Percentiles rank a stretch among this genome's conserved stretches.
These are phyloP conservation scores for Drosophila sucinea DNA, from an alignment of 1,140 invertebrate species.

Conservation along the genomic window DNA sequence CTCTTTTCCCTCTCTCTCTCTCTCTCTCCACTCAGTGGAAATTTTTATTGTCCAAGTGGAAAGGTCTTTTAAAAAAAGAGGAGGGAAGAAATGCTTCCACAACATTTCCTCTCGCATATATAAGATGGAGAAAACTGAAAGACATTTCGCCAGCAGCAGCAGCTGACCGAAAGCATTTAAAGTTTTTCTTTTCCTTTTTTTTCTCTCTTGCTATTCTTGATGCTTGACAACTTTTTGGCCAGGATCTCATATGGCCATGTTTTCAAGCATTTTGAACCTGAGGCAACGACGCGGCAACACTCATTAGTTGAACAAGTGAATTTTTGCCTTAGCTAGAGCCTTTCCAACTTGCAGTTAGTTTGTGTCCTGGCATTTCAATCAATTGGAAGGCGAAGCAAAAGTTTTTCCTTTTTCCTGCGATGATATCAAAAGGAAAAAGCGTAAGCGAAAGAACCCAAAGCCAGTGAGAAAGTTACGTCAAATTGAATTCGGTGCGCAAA, in stretches of 20 bases:
- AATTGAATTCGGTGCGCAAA: constrained; percentile 72
- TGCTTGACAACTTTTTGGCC: constrained; percentile 58
- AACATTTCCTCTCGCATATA: constrained; percentile 48
- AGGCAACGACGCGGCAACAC: constrained; percentile 45
- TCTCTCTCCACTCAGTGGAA: not conserved
- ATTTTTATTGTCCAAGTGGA: not conserved
- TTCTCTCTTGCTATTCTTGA: constrained; percentile 33
- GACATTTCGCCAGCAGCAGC: constrained; percentile 41
- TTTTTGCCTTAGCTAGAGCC: constrained; percentile 46
- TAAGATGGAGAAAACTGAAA: not conserved
- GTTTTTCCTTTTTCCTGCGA: constrained; percentile 36
- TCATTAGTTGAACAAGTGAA: constrained; percentile 75
- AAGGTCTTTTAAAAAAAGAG: constrained; percentile 15
- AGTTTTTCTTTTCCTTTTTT: constrained; percentile 37
- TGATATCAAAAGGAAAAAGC: constrained; percentile 69
- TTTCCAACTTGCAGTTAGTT: not conserved
- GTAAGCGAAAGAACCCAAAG: constrained; percentile 10
- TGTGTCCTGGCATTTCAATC: constrained; percentile 64
- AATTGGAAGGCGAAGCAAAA: constrained; percentile 48
- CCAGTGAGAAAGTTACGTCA: constrained; percentile 59
- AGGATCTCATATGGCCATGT: constrained; percentile 33
- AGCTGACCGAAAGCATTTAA: constrained; percentile 66
- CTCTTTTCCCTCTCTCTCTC: not conserved
- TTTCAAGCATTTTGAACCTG: constrained; percentile 48
- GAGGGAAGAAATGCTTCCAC: constrained; percentile 47